Conservation (phyloP, 2,888 invertebrate species). For the Lasioglossum vierecki region DNA sequence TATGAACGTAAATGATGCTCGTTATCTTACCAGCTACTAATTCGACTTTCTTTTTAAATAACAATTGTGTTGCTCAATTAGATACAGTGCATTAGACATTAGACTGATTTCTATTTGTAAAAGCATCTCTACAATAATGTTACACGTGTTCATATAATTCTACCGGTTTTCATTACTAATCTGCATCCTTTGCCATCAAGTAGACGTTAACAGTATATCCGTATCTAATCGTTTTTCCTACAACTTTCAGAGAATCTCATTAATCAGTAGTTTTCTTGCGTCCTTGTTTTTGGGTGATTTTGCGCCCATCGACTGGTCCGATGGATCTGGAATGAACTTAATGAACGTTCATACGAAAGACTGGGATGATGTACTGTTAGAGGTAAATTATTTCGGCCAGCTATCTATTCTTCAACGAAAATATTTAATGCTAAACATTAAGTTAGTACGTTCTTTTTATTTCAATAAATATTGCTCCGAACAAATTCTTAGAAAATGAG, state of each 20-base stretch:
- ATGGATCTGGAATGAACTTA: slow-evolving; percentile 98
- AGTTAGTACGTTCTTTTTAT: too few species aligned
- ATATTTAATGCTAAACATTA: too few species aligned
- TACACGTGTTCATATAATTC: slow-evolving; percentile 16
- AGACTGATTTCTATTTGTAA: background rate
- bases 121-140: slow-evolving; percentile 12
- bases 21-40: background rate
- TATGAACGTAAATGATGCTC: background rate
- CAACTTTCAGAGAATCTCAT: slow-evolving; percentile 90
- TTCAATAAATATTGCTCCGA: too few species aligned
- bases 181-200: slow-evolving; percentile 13
- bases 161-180: slow-evolving; percentile 31
- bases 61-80: background rate
- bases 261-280: slow-evolving; percentile 96
- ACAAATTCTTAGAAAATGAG: background rate
- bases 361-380: slow-evolving; percentile 87
- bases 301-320: slow-evolving; percentile 95
- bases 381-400: slow-evolving; percentile 39
- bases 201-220: background rate
- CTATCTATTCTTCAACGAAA: too few species aligned
- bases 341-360: slow-evolving; percentile 91
- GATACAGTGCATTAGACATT: background rate
- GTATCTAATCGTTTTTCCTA: background rate
- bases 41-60: background rate
- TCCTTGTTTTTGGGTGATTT: slow-evolving; percentile 94